Percentiles rank a stretch among this genome's conserved stretches.
These are phyloP conservation scores for Drosophila kanekoi DNA, from an alignment of 2,888 invertebrate species.

Conservation along the genomic window DNA sequence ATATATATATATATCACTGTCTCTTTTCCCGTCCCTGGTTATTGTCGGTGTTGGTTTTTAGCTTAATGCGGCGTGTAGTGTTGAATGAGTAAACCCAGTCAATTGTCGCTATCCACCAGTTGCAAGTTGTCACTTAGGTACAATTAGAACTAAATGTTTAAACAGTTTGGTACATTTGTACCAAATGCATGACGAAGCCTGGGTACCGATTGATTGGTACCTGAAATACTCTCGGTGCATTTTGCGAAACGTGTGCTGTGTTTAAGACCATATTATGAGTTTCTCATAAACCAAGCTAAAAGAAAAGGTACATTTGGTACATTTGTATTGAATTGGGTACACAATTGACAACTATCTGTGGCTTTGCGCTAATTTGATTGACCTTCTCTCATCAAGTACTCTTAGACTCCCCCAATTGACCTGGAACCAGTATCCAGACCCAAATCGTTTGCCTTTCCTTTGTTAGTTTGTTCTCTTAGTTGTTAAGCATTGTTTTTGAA, in stretches of 20 bases:
- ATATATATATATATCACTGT: neutral
- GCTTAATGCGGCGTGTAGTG: constrained; percentile 52
- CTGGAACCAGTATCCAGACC: constrained; percentile 8
- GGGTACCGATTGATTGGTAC: neutral
- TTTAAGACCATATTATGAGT: too few species aligned
- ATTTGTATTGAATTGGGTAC: constrained; percentile 1
- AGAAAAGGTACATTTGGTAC: neutral
- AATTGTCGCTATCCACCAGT: constrained; percentile 19
- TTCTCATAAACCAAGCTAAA: too few species aligned
- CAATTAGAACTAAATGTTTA: constrained; percentile 27
- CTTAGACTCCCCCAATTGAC: constrained; percentile 4
- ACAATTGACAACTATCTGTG: constrained; percentile 22
- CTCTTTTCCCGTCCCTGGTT: constrained; percentile 44
- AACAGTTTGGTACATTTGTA: neutral
- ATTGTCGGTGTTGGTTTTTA: constrained; percentile 71
- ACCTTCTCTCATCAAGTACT: constrained; percentile 21
- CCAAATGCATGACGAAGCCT: neutral
- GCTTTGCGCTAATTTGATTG: constrained; percentile 11
- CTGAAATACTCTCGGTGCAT: neutral
- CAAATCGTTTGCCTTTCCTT: constrained; percentile 5
- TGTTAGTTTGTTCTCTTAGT: constrained; percentile 26
- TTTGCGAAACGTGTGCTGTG: too few species aligned
- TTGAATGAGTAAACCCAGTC: constrained; percentile 39
- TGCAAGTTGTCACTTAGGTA: constrained; percentile 40
- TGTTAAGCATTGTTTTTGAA: constrained; percentile 33